phyloP scores from a whole-genome alignment of 2,888 invertebrate genomes.

The Agonopterix arenella region DNA sequence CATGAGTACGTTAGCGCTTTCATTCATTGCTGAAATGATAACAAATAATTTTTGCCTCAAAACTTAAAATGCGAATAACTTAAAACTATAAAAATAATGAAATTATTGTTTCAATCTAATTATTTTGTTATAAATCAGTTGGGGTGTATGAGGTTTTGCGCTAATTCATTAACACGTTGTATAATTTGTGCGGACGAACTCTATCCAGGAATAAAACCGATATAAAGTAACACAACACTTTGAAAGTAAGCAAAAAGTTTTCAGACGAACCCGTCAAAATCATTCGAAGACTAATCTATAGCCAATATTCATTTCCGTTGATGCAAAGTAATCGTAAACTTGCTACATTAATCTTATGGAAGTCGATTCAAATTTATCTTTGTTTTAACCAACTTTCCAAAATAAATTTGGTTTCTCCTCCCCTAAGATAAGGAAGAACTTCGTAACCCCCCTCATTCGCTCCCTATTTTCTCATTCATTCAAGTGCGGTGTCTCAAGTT shows the following conservation, averaged over 20 bases:
- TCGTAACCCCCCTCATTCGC: neutral
- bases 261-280: neutral
- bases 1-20: no score
- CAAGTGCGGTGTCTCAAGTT: neutral
- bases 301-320: neutral
- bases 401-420: conserved; percentile 34
- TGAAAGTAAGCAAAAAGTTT: neutral
- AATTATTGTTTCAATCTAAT: no score
- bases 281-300: neutral
- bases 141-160: no score
- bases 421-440: neutral
- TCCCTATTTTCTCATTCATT: neutral
- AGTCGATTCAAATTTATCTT: conserved; percentile 57
- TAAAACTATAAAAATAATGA: no score
- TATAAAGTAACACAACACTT: neutral
- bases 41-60: no score
- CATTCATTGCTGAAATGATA: no score
- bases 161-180: no score
- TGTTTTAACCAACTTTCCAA: conserved; percentile 47
- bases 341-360: conserved; percentile 45
- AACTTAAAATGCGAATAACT: no score
- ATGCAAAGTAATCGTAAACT: conserved; percentile 19
- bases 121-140: no score
- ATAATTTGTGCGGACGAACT: no score
- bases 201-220: no score